Evolutionary conservation across 2,797 vertebrate species (phyloP).

Genomic region (Molothrus aeneus): DNA sequence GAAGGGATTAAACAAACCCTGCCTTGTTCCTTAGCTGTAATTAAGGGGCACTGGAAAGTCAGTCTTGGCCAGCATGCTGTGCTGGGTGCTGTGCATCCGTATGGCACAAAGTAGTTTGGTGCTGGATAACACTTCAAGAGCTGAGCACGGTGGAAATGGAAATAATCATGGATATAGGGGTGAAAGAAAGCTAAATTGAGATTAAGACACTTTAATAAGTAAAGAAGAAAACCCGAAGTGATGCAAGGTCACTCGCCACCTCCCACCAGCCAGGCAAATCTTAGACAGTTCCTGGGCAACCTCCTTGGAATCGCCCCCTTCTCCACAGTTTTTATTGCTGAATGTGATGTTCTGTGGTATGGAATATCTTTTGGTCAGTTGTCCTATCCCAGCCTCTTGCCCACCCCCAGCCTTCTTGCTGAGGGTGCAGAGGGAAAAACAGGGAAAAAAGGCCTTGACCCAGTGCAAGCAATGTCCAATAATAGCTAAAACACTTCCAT

Average conservation of each 20-base stretch:
- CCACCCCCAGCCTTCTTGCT: not conserved
- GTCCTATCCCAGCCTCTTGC: not conserved
- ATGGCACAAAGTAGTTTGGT: not conserved
- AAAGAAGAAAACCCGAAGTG: not conserved
- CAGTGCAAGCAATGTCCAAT: not conserved
- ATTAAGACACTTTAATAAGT: not conserved
- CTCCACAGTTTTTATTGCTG: not conserved
- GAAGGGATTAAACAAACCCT: not conserved
- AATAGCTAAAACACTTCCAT: not conserved
- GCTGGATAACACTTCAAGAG: not conserved
- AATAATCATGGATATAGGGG: accelerated
- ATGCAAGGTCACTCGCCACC: not conserved
- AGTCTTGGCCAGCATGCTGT: not conserved
- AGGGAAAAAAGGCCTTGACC: not conserved
- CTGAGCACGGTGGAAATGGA: not conserved
- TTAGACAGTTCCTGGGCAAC: not conserved
- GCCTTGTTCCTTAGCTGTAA: not conserved
- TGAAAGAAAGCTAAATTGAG: not conserved
- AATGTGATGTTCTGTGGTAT: accelerated
- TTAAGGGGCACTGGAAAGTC: accelerated
- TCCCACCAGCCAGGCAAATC: accelerated
- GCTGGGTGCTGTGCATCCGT: accelerated
- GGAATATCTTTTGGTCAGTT: not conserved
- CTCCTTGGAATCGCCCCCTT: not conserved
- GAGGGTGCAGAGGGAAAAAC: not conserved